These are phyloP conservation scores for Rhyacichthys aspro DNA, from an alignment of 2,797 vertebrate genomes.

Conservation along the genomic window DNA sequence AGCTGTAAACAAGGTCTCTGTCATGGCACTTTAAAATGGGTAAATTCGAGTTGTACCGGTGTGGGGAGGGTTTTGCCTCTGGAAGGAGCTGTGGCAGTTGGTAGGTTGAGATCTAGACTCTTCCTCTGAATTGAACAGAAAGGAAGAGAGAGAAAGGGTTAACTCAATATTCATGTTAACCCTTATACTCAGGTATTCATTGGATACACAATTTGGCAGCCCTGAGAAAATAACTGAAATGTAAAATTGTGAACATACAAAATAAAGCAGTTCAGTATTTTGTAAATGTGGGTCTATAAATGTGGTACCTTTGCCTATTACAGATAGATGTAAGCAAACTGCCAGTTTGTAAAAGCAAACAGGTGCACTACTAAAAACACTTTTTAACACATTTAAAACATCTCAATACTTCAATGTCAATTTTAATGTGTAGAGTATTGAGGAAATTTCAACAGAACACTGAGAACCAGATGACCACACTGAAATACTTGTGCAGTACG, in stretches of 20 bases:
- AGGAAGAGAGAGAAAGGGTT: constrained; percentile 66
- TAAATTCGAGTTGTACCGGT: constrained; percentile 86
- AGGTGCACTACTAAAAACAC: too few relatives aligned
- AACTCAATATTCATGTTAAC: constrained; percentile 57
- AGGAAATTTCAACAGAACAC: not conserved
- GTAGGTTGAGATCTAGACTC: constrained; percentile 92
- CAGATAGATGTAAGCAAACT: too few relatives aligned
- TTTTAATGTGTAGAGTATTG: not conserved
- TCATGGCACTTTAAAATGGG: constrained; percentile 71
- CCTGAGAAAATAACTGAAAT: not conserved
- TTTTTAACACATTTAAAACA: too few relatives aligned
- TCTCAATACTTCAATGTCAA: not conserved
- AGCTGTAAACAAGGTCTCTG: constrained; percentile 51
- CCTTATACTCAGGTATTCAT: constrained; percentile 16
- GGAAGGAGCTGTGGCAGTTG: constrained; percentile 88
- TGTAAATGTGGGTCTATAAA: not conserved
- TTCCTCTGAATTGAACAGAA: constrained; percentile 88
- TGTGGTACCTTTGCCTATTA: not conserved
- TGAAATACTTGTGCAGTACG: too few relatives aligned
- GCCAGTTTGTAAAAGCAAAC: too few relatives aligned
- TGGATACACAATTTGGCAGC: constrained; percentile 25
- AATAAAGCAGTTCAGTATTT: not conserved
- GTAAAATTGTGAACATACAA: not conserved
- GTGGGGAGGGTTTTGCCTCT: constrained; percentile 97
- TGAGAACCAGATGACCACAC: too few relatives aligned